Evolutionary conservation across 2,797 vertebrate species (phyloP).

Genomic region (Sorex maritimensis): DNA sequence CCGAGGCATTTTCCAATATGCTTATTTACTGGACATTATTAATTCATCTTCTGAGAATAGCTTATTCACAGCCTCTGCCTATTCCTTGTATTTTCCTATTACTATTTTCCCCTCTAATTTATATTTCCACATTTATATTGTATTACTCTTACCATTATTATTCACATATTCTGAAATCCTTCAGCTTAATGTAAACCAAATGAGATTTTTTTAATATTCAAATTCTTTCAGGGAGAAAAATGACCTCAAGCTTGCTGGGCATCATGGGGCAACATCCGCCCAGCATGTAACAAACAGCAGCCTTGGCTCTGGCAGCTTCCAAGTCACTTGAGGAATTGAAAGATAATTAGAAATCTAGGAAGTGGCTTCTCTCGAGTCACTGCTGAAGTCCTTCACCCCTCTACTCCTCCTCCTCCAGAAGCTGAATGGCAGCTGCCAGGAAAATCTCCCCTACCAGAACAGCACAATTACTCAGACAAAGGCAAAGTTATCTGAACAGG

Average conservation of each 20-base stretch:
- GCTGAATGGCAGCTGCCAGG: slow-evolving; percentile 60
- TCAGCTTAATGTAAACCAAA: slow-evolving; percentile 3
- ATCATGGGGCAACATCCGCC: background rate
- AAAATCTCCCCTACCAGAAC: slow-evolving; percentile 51
- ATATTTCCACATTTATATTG: background rate
- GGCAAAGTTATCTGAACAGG: slow-evolving; percentile 45
- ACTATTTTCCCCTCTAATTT: background rate
- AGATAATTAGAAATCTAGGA: slow-evolving; percentile 57
- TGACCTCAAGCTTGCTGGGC: background rate
- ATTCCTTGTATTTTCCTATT: background rate
- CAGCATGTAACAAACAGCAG: background rate
- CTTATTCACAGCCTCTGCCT: slow-evolving; percentile 37
- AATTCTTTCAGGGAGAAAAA: slow-evolving; percentile 69
- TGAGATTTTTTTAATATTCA: slow-evolving; percentile 46
- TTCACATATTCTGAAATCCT: background rate
- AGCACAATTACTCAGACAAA: slow-evolving; percentile 55
- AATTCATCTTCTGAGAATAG: slow-evolving; percentile 52
- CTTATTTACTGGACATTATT: background rate
- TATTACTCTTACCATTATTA: background rate
- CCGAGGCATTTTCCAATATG: background rate
- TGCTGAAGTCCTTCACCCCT: slow-evolving; percentile 34
- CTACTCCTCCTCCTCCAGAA: slow-evolving; percentile 41
- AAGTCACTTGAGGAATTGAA: background rate
- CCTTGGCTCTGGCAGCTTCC: background rate
- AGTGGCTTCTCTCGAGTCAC: slow-evolving; percentile 8